These are phyloP conservation scores for Spisula subtruncata DNA, from an alignment of 2,888 invertebrate genomes.

Conservation along the genomic window DNA sequence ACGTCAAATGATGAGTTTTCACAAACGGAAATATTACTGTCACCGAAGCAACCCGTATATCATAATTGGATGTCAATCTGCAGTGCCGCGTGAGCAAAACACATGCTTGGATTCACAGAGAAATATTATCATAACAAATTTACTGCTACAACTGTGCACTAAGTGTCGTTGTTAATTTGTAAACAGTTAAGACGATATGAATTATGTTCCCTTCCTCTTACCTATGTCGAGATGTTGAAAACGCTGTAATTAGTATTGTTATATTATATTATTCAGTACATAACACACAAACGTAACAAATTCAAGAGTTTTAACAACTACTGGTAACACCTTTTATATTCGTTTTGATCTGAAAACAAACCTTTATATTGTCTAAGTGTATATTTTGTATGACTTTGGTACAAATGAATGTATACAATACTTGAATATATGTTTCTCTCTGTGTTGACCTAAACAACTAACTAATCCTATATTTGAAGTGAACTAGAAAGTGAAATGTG, in stretches of 20 bases:
- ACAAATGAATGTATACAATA: too few species aligned
- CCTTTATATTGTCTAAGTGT: too few species aligned
- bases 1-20: too few species aligned
- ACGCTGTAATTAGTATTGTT: background rate
- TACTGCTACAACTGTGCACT: background rate
- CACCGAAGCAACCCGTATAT: background rate
- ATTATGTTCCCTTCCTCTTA: background rate
- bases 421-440: too few species aligned
- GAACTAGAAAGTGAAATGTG: too few species aligned
- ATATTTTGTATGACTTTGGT: too few species aligned
- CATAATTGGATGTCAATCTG: background rate
- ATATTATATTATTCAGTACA: background rate
- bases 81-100: background rate
- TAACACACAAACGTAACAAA: background rate
- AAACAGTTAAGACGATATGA: background rate
- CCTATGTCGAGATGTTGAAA: constrained; percentile 10
- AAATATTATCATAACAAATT: background rate
- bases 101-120: background rate
- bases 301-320: too few species aligned
- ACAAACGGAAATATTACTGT: too few species aligned
- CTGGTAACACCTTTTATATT: too few species aligned
- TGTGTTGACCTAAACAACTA: too few species aligned
- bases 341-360: too few species aligned
- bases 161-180: background rate
- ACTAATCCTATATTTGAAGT: too few species aligned